phyloP scores from a whole-genome alignment of 2,888 invertebrate genomes.

The Drosophila hamatofila region DNA sequence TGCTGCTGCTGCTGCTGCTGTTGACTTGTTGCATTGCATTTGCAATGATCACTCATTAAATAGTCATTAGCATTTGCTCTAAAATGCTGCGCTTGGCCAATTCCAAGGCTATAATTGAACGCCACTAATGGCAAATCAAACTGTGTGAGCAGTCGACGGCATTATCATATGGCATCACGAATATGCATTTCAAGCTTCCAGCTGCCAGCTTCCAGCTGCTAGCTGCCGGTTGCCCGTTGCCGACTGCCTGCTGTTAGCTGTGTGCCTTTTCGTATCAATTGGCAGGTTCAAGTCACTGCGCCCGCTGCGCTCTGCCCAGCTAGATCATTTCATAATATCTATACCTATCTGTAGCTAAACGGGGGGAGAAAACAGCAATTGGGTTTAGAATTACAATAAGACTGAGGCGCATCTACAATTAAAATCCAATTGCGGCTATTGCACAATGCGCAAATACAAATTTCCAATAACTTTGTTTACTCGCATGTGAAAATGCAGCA shows the following conservation, averaged over 20 bases:
- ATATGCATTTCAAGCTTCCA: slow-evolving; percentile 43
- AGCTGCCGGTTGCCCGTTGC: slow-evolving; percentile 17
- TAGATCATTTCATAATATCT: slow-evolving; percentile 11
- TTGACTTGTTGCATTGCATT: slow-evolving; percentile 32
- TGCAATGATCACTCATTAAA: slow-evolving; percentile 55
- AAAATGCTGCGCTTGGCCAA: slow-evolving; percentile 57
- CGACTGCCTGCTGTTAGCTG: slow-evolving; percentile 16
- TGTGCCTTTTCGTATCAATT: slow-evolving; percentile 38
- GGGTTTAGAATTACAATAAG: slow-evolving; percentile 53
- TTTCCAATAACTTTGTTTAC: slow-evolving; percentile 71
- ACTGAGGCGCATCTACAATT: slow-evolving; percentile 58
- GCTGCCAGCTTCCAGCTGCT: slow-evolving; percentile 23
- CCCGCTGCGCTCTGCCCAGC: slow-evolving; percentile 33
- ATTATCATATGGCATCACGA: slow-evolving; percentile 58
- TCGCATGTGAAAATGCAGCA: slow-evolving; percentile 69
- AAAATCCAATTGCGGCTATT: slow-evolving; percentile 71
- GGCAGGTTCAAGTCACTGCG: slow-evolving; percentile 54
- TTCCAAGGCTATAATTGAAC: slow-evolving; percentile 56
- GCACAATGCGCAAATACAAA: slow-evolving; percentile 62
- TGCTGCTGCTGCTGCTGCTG: slow-evolving; percentile 1
- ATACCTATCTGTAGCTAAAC: not conserved
- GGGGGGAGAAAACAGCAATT: slow-evolving; percentile 11
- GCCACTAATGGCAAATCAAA: slow-evolving; percentile 57
- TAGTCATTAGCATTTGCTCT: slow-evolving; percentile 45
- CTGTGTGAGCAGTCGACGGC: slow-evolving; percentile 9